Evolutionary conservation across 1,140 invertebrate species (phyloP).

Genomic region (Sminthurinus signatus): DNA sequence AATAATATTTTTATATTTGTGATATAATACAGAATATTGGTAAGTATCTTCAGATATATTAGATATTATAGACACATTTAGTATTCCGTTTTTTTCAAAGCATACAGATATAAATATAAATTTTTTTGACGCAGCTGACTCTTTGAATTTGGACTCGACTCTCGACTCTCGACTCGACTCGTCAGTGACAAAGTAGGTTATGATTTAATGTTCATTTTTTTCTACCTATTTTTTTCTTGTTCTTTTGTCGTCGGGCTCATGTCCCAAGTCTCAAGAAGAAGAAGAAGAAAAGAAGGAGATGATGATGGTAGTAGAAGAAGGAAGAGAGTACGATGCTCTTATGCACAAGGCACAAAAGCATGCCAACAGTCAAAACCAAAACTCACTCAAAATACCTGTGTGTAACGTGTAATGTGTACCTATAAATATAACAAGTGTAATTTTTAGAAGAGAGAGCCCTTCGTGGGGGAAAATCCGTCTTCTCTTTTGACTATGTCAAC

Average conservation of each 20-base stretch:
- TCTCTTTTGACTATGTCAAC: no score
- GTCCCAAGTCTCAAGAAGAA: no score
- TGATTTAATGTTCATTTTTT: background rate
- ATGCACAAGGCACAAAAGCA: background rate
- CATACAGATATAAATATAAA: background rate
- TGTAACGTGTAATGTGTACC: no score
- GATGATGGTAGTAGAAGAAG: background rate
- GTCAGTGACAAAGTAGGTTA: slow-evolving; percentile 25
- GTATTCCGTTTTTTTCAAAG: background rate
- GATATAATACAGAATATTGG: no score
- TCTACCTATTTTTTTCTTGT: no score
- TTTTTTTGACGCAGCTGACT: slow-evolving; percentile 15
- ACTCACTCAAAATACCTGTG: background rate
- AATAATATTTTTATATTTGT: no score
- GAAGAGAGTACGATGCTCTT: slow-evolving; percentile 23
- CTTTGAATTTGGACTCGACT: background rate
- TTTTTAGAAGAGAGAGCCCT: no score
- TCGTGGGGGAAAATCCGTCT: no score
- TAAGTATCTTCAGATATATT: background rate
- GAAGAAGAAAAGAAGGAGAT: no score
- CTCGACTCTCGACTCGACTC: no score
- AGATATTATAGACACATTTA: background rate
- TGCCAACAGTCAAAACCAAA: background rate
- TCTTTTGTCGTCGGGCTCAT: no score
- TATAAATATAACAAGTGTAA: no score